Percentiles rank a stretch among this genome's conserved stretches.
Evolutionary conservation across 2,797 vertebrate species (phyloP).

Genomic region (Rhinoraja longicauda): DNA sequence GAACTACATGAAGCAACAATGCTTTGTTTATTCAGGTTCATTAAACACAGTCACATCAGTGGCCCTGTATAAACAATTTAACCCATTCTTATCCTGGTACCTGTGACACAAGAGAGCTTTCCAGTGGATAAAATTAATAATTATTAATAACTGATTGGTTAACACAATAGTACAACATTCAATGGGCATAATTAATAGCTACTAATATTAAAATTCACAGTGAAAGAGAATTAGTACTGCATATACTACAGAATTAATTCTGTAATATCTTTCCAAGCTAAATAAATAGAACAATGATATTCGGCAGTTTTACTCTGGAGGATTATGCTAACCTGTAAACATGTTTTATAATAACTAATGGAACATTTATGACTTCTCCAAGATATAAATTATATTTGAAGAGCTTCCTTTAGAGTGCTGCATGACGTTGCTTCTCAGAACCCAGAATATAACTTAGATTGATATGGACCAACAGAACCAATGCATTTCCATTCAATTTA

Average conservation of each 20-base stretch:
- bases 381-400: not conserved
- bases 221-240: not conserved
- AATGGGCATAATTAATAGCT: not conserved
- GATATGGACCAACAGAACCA: no score
- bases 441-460: no score
- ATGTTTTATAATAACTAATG: not conserved
- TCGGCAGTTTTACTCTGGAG: not conserved
- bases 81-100: not conserved
- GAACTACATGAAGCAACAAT: constrained; percentile 29
- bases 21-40: constrained; percentile 32
- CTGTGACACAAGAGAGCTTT: not conserved
- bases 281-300: not conserved
- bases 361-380: not conserved
- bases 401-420: no score
- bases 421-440: no score
- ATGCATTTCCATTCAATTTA: not conserved
- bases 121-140: not conserved
- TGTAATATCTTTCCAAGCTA: not conserved
- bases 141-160: not conserved
- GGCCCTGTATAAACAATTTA: not conserved
- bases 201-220: not conserved
- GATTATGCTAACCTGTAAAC: not conserved
- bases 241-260: not conserved
- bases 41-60: not conserved
- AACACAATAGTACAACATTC: not conserved